Base-by-base conservation (phyloP, 1,140 invertebrate species). In the Apis cerana region DNA sequence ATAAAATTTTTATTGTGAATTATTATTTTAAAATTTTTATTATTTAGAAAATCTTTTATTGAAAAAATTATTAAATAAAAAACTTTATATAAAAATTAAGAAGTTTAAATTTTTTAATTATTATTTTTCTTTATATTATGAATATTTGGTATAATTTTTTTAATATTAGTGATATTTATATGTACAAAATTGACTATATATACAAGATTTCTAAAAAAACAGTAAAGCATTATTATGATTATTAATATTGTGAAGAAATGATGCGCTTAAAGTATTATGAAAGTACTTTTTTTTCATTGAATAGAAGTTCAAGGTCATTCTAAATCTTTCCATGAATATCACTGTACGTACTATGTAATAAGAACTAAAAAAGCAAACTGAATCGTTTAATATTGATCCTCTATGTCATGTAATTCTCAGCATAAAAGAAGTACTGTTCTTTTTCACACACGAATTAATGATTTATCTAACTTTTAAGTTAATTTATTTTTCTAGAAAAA, bases 231-330 rank as follows among this genome's bases (percentile, higher is more conserved):
- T 52, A 27, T 43, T 9, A n/a, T 17, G 5, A 62, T 72, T 72
- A 64, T 80, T 19, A 17, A 11, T 52, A 19, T 58, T 33, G 50
- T n/a, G 13, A n/a, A 75, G 48, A 75, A 65, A 50, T 17, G 54
- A 67, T 27, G 43, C 27, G 27, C 58, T 21, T 19, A 19, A 27
- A 5, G 0, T 52, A 56, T 62, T 62, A 19, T 75, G 62, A 81
- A 81, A 75, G 48, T 33, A 58, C 64, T 56, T 75, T 72, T 64
- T 71, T 75, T 88, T 87, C 82, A 88, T 88, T 88, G 85, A 87
- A 10, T 48, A 21, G 52, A 79, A 84, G 86, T 82, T 88, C 86
- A 88, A 88, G 87, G 86, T 65, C 58, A n/a, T 52, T 71, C 56
- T 88, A 88, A 69, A 70, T 78, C 65, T 76, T 74, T 64, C 62